Evolutionary conservation across 1,140 invertebrate species (phyloP), one percentile per base, ranked within the genome.

Genomic region (Conus ventricosus): DNA sequence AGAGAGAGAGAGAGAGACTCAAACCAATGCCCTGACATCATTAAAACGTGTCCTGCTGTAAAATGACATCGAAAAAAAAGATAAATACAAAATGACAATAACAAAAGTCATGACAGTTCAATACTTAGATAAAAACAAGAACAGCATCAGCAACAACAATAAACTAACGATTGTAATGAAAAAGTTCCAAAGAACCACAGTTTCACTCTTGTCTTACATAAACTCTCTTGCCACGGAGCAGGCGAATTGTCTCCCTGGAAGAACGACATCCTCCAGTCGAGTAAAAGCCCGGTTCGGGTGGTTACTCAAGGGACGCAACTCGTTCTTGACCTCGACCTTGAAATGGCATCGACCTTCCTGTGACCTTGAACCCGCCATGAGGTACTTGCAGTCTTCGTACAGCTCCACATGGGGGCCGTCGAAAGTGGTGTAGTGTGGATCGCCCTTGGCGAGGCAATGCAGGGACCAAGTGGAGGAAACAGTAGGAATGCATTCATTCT

Each of bases 361-460:
- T 10, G 27, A 13, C 67, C 25, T 39, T 15, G 81, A 39, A 51
- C 85, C 76, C 5, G 97, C 83, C 89, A 92, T 86, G 23, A 87
- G 84, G 85, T 92, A 92, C 71, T 90, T 88, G 67, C 91, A 92
- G 82, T 80, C 85, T 53, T 92, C 94, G 89, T 98, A 97, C 92
- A 98, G 98, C 92, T 97, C 98, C 94, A 97, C 98, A 90, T 98
- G 97, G 92, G 97, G 97, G 27, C 98, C 98, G 92, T 99, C 98
- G 92, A 98, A 99, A 10, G 98, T 98, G 90, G 97, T 97, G 93
- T 98, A 98, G 93, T 98, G 98, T 0, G 98, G 98, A 95, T 98
- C 98, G 1, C 98, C 98, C 92, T 98, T 98, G 0, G 98, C 97
- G 0, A 97, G 97, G 94, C 98, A 99, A 97, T 25, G 60, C 89